Base-by-base conservation (phyloP, 2,888 invertebrate species). In the Aquatica leii region DNA sequence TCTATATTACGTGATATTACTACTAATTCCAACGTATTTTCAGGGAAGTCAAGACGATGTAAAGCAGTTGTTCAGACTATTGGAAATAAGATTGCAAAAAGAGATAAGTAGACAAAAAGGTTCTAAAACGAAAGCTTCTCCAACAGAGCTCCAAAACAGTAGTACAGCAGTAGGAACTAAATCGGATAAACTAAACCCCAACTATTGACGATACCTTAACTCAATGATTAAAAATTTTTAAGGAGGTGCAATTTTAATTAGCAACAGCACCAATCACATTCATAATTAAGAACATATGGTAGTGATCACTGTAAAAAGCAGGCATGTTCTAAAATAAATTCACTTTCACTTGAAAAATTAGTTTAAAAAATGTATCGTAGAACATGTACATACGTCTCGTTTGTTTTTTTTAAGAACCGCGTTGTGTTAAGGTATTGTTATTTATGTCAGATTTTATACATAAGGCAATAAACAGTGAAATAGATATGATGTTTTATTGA, bases 1-100 rank as follows among this genome's bases (percentile, higher is more conserved):
- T n/a, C n/a, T n/a, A n/a, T n/a, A n/a, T n/a, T n/a, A n/a, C n/a
- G n/a, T n/a, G n/a, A n/a, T n/a, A n/a, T n/a, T n/a, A n/a, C n/a
- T n/a, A n/a, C n/a, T n/a, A n/a, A n/a, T n/a, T n/a, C n/a, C n/a
- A n/a, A n/a, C n/a, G n/a, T n/a, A n/a, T 37, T n/a, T 76, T 15
- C 79, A 88, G 86, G 86, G 90, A 11, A 87, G 86, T 67, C 87
- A 88, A 0, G 89, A 89, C 68, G 91, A 92, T 76, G 86, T 88
- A 21, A 89, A 87, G 69, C 86, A 87, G 72, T 80, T 92, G 51
- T 85, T 87, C 75, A 84, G 84, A 72, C 85, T 87, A n/a, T 78
- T 92, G 59, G 84, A 87, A 67, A 84, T 83, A 55, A 83, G 90
- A 65, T 83, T 89, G 66, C 83, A 84, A 67, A 82, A 73, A 63